Conservation (phyloP, 2,113 vertebrate genomes). For the Leptodactylus fuscus region DNA sequence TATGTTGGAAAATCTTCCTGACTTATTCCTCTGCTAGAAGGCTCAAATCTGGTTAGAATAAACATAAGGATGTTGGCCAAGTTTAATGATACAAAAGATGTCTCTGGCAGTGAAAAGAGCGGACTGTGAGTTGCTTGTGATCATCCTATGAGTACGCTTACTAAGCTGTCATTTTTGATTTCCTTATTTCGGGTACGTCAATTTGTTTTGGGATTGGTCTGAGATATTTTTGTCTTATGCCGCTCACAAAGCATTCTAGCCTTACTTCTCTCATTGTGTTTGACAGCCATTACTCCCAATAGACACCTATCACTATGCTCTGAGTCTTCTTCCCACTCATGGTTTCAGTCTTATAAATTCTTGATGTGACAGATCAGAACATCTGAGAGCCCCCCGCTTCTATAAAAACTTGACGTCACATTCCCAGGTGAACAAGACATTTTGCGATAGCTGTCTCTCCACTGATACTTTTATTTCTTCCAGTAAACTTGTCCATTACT, state of each 20-base stretch:
- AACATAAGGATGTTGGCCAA: too few relatives aligned
- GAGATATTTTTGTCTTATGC: neutral
- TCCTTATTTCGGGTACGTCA: neutral
- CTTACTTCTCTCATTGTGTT: neutral
- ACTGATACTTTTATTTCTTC: neutral
- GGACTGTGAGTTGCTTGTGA: too few relatives aligned
- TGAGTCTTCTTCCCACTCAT: neutral
- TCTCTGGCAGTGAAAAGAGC: too few relatives aligned
- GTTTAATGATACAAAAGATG: too few relatives aligned
- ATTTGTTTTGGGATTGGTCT: neutral
- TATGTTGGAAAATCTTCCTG: too few relatives aligned
- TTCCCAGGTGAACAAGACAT: neutral
- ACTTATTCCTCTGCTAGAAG: too few relatives aligned
- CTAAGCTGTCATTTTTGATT: too few relatives aligned
- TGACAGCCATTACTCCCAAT: neutral
- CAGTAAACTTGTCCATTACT: neutral
- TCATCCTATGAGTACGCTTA: too few relatives aligned
- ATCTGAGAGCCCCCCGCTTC: neutral
- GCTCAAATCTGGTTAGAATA: too few relatives aligned
- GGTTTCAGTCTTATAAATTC: neutral
- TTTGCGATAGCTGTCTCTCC: neutral
- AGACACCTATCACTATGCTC: neutral
- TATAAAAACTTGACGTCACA: neutral
- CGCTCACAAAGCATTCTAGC: neutral
- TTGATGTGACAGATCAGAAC: neutral